A percentile compares a stretch with the other conserved stretches of the same genome.
Evolutionary conservation across 2,888 invertebrate species (phyloP).

Genomic region (Hirtodrosophila duncani): DNA sequence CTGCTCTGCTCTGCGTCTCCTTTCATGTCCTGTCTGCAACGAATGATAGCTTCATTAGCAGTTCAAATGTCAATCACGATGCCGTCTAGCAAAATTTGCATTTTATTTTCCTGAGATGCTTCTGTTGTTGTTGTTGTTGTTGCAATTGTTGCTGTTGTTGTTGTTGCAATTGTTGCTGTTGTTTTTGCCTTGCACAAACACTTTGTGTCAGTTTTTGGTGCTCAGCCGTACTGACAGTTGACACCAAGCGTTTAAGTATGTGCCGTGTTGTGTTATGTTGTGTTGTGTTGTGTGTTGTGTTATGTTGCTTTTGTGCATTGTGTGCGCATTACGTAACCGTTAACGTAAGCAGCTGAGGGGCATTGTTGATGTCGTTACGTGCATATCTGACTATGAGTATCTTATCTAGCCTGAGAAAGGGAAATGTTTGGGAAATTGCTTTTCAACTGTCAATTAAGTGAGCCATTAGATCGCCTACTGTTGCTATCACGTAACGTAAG

Average conservation of each 20-base stretch:
- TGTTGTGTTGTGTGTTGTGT: neutral
- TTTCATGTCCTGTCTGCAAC: neutral
- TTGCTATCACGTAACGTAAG: too few relatives aligned
- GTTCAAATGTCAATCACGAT: constrained; percentile 52
- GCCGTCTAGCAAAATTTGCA: constrained; percentile 33
- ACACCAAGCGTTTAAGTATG: constrained; percentile 1
- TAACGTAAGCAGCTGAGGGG: constrained; percentile 22
- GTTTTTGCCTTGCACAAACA: neutral
- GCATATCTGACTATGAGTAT: constrained; percentile 17
- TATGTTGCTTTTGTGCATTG: constrained; percentile 2
- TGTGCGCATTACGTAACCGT: constrained; percentile 24
- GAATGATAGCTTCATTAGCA: constrained; percentile 51
- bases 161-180: neutral
- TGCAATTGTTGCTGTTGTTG: neutral
- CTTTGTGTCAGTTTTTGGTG: neutral
- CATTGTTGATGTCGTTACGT: constrained; percentile 3
- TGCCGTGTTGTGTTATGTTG: neutral
- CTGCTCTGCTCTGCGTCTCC: constrained; percentile 3
- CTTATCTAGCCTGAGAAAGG: too few relatives aligned
- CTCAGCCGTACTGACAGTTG: too few relatives aligned
- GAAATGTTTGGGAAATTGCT: constrained; percentile 17
- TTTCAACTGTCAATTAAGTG: constrained; percentile 27
- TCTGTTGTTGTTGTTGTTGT: constrained; percentile 12
- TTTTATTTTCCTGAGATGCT: constrained; percentile 30
- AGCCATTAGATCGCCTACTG: too few relatives aligned